These are phyloP conservation scores for Hipparchia semele DNA, from an alignment of 2,888 invertebrate species.

Conservation along the genomic window DNA sequence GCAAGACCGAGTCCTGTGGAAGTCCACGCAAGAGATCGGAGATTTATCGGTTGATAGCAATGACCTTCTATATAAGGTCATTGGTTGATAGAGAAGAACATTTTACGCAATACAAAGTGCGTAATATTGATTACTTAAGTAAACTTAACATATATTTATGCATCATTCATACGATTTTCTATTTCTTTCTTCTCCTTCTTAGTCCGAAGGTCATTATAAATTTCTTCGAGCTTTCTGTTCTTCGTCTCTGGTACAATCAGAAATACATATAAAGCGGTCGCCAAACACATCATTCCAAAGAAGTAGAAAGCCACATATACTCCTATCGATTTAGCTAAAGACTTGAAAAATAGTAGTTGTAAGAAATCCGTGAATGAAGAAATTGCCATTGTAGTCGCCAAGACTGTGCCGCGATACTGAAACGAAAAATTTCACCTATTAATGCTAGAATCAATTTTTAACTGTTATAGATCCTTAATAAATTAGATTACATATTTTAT, in stretches of 20 bases:
- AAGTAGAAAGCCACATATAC: conserved; percentile 46
- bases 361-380: conserved; percentile 45
- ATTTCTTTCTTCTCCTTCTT: conserved; percentile 40
- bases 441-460: too few species aligned
- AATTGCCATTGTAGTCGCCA: conserved; percentile 47
- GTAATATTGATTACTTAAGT: too few species aligned
- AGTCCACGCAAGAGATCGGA: too few species aligned
- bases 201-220: conserved; percentile 45
- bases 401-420: conserved; percentile 49
- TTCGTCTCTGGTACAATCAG: conserved; percentile 48
- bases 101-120: too few species aligned
- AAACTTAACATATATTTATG: not conserved
- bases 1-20: too few species aligned
- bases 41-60: too few species aligned
- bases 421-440: conserved; percentile 25
- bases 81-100: too few species aligned
- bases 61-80: too few species aligned
- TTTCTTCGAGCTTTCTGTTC: conserved; percentile 44
- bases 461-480: too few species aligned
- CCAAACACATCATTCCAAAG: conserved; percentile 46
- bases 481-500: too few species aligned
- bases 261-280: conserved; percentile 43
- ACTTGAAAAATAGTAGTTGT: conserved; percentile 48
- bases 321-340: conserved; percentile 43
- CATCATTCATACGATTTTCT: conserved; percentile 15